Percentiles rank a stretch among this genome's conserved stretches.
These are phyloP conservation scores for Venusia cambrica DNA, from an alignment of 2,888 invertebrate species.

Conservation along the genomic window DNA sequence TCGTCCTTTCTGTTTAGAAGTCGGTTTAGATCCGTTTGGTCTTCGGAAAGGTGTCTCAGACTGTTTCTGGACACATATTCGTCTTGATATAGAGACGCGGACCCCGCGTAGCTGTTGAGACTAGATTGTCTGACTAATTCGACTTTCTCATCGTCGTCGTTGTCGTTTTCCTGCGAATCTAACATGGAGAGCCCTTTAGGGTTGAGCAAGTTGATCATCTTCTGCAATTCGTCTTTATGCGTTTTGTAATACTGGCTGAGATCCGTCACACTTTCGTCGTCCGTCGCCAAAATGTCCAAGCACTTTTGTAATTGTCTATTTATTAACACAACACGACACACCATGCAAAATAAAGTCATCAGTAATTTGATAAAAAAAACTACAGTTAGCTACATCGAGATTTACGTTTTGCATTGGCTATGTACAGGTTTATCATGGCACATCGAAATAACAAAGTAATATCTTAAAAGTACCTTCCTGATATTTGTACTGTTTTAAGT, in stretches of 20 bases:
- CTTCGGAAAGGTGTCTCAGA: conserved; percentile 62
- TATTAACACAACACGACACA: conserved; percentile 58
- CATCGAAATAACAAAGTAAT: too few species aligned
- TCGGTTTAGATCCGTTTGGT: conserved; percentile 65
- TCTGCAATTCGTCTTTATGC: conserved; percentile 66
- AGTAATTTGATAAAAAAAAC: conserved; percentile 48
- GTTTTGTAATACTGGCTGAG: conserved; percentile 63
- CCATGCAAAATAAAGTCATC: conserved; percentile 73
- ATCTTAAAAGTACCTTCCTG: too few species aligned
- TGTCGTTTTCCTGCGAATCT: conserved; percentile 58
- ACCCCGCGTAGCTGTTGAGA: conserved; percentile 56
- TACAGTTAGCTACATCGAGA: conserved; percentile 16
- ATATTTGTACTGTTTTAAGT: too few species aligned
- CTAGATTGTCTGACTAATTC: conserved; percentile 51
- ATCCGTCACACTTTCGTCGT: conserved; percentile 65
- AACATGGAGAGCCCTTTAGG: conserved; percentile 60
- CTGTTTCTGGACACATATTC: conserved; percentile 59
- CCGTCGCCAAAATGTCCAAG: conserved; percentile 82
- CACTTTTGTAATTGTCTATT: conserved; percentile 79
- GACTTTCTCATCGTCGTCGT: conserved; percentile 63
- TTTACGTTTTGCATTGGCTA: conserved; percentile 22
- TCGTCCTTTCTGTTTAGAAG: conserved; percentile 80
- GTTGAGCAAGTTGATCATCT: conserved; percentile 59
- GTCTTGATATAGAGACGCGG: conserved; percentile 62
- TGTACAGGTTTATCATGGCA: conserved; percentile 12